phyloP scores from a whole-genome alignment of 2,797 vertebrate species.

The Trematomus bernacchii region DNA sequence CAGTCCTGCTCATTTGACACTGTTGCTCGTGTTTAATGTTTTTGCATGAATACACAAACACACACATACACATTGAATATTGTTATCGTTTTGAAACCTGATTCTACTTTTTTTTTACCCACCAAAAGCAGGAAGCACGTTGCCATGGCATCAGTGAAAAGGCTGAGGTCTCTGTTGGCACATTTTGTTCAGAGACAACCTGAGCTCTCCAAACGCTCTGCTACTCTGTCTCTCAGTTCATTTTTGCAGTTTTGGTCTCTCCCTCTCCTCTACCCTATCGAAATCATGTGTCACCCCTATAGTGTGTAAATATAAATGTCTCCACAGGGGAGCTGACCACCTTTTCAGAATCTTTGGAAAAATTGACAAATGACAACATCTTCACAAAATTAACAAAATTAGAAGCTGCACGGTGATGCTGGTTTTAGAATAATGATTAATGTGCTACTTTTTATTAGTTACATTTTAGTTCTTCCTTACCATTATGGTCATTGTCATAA shows the following conservation, averaged over 20 bases:
- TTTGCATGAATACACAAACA: constrained; percentile 35
- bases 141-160: constrained; percentile 72
- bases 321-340: constrained; percentile 10
- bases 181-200: constrained; percentile 62
- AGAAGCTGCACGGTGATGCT: background rate
- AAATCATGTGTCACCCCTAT: constrained; percentile 32
- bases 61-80: background rate
- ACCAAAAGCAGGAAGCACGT: constrained; percentile 49
- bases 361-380: constrained; percentile 12
- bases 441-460: background rate
- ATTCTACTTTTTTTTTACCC: constrained; percentile 45
- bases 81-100: constrained; percentile 53
- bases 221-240: constrained; percentile 10
- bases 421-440: background rate
- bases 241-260: constrained; percentile 26
- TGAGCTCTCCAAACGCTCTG: constrained; percentile 38
- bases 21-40: constrained; percentile 20
- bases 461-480: background rate
- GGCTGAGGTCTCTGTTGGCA: constrained; percentile 57
- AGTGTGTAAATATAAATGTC: too few relatives aligned
- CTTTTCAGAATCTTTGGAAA: constrained; percentile 19
- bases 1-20: constrained; percentile 43
- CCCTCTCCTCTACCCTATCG: background rate
- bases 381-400: constrained; percentile 16
- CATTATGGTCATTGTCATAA: constrained; percentile 4